Evolutionary conservation across 2,888 invertebrate species (phyloP).

Genomic region (Carcina quercana): DNA sequence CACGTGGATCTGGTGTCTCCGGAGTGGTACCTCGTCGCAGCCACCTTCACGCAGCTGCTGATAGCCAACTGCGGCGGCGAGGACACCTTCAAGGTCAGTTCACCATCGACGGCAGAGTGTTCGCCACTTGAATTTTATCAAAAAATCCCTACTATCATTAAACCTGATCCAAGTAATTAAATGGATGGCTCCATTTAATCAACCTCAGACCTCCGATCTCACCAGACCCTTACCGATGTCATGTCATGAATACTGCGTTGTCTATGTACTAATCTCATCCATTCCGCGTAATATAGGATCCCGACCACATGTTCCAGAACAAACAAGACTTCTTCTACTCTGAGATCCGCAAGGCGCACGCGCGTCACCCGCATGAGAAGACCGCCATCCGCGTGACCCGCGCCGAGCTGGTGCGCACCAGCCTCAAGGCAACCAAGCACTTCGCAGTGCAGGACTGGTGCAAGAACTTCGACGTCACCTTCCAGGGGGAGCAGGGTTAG

Average conservation of each 20-base stretch:
- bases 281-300: too few relatives aligned
- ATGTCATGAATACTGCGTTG: too few relatives aligned
- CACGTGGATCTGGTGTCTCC: slow-evolving; percentile 87
- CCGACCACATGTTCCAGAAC: too few relatives aligned
- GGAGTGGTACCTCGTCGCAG: slow-evolving; percentile 92
- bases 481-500: slow-evolving; percentile 93
- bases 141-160: too few relatives aligned
- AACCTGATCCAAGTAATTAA: too few relatives aligned
- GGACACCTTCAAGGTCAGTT: slow-evolving; percentile 92
- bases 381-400: slow-evolving; percentile 86
- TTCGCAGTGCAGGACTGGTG: slow-evolving; percentile 96
- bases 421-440: slow-evolving; percentile 89
- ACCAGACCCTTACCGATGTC: too few relatives aligned
- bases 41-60: slow-evolving; percentile 93
- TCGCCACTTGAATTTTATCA: too few relatives aligned
- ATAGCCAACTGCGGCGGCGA: slow-evolving; percentile 96
- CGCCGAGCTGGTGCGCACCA: slow-evolving; percentile 86
- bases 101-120: too few relatives aligned
- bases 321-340: slow-evolving; percentile 87
- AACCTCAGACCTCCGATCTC: too few relatives aligned
- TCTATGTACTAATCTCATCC: too few relatives aligned
- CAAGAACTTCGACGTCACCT: slow-evolving; percentile 93
- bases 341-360: slow-evolving; percentile 88
- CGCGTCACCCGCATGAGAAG: slow-evolving; percentile 91
- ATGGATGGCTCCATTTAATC: too few relatives aligned